phyloP scores from a whole-genome alignment of 2,888 invertebrate genomes.

The Selenia dentaria region DNA sequence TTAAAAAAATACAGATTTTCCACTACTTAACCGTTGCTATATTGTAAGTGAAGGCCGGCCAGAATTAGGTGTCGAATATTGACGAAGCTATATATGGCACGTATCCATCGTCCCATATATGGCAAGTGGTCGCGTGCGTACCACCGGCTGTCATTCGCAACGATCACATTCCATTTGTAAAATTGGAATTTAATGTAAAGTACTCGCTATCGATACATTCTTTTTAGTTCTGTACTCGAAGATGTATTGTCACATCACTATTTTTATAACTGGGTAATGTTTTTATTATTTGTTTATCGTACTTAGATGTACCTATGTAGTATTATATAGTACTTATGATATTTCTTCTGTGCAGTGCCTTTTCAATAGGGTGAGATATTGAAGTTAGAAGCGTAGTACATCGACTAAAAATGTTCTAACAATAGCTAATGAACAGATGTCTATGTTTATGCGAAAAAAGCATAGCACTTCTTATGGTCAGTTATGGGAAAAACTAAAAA shows the following conservation, averaged over 20 bases:
- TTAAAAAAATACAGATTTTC: no score
- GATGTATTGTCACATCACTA: constrained; percentile 38
- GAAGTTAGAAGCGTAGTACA: no score
- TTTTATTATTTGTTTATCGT: constrained; percentile 42
- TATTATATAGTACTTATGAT: no score
- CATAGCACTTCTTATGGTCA: no score
- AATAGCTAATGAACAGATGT: no score
- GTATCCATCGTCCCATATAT: constrained; percentile 47
- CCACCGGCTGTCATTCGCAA: constrained; percentile 35
- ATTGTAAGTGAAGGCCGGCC: constrained; percentile 38
- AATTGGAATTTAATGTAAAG: constrained; percentile 67
- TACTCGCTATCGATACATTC: constrained; percentile 36
- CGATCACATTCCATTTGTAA: constrained; percentile 62
- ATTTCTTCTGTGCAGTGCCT: no score
- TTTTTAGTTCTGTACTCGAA: constrained; percentile 39
- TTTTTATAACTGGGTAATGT: constrained; percentile 40
- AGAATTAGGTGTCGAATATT: constrained; percentile 69
- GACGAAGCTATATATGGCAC: constrained; percentile 54
- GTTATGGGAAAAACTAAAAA: no score
- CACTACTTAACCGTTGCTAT: no score
- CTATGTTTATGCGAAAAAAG: no score
- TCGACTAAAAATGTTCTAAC: no score
- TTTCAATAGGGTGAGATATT: no score
- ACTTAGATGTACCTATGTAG: no score
- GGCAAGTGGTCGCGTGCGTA: constrained; percentile 43